Evolutionary conservation across 64 coral and sea anemone species (phyloP).

Genomic region (Actinia equina): DNA sequence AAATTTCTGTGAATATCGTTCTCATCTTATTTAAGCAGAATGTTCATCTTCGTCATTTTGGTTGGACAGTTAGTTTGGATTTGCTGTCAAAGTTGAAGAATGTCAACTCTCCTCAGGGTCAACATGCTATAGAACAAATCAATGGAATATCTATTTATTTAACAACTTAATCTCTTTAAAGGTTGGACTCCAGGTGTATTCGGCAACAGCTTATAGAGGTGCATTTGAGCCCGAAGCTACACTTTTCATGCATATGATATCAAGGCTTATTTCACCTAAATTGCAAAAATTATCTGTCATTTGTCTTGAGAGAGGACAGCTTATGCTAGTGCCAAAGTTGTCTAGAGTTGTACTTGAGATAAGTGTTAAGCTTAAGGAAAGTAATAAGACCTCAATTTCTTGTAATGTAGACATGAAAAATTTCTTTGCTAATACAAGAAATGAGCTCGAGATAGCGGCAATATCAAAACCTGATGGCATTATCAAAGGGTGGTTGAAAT

Average conservation of each 20-base stretch:
- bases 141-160: conserved; percentile 25
- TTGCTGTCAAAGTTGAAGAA: conserved; percentile 8
- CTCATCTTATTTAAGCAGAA: not conserved
- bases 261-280: conserved; percentile 16
- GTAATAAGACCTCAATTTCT: not conserved
- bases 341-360: conserved; percentile 11
- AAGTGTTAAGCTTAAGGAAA: not conserved
- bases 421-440: conserved; percentile 16
- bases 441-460: not conserved
- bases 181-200: conserved; percentile 15
- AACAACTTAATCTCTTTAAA: conserved; percentile 2
- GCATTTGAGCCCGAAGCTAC: conserved; percentile 14
- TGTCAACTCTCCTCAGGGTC: not conserved
- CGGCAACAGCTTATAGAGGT: not conserved
- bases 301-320: conserved; percentile 16
- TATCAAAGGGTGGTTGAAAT: conserved; percentile 20
- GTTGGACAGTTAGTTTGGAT: conserved; percentile 15
- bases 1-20: conserved; percentile 4
- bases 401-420: not conserved
- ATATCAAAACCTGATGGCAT: conserved; percentile 11
- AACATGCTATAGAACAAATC: conserved; percentile 5
- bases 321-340: not conserved
- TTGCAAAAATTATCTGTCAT: not conserved
- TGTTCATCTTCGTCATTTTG: conserved; percentile 12
- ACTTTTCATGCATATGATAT: conserved; percentile 11